Base-by-base conservation (phyloP, 2,113 vertebrate genomes). In the Tympanuchus pallidicinctus region DNA sequence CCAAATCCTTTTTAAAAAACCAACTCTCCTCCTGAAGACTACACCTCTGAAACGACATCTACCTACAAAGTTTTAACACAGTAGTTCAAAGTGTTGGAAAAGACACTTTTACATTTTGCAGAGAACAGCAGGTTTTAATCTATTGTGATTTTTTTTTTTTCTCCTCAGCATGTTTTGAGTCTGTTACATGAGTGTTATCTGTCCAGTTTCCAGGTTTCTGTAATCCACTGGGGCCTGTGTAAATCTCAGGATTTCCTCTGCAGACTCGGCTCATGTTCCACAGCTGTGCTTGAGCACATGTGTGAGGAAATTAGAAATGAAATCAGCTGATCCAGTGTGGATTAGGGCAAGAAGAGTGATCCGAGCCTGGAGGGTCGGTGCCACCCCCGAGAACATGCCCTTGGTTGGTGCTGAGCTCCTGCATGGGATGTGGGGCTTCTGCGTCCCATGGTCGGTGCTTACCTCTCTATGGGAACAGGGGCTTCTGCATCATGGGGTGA, bases 191-290 rank as follows among this genome's bases (percentile, higher is more conserved):
- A 97, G 74, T 90, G 71, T 95, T 97, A 94, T 96, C 94, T 96
- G 96, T 97, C 92, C 95, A 13, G 96, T 94, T 97, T 96, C 95
- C 96, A 94, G 96, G 91, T 88, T 87, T 97, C 96, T 86, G 57
- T 83, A 92, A 94, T 96, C 96, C 96, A 86, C 91, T 16, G 89
- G 97, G 96, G 94, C 95, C 96, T 94, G 81, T 94, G 96, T 95
- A 97, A 97, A 97, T 95, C 96, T 85, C 80, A 95, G 96, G 97
- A 97, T 97, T 97, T 98, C 97, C 97, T 97, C 96, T 77, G 86
- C 93, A 88, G 95, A 95, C 94, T 75, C 67, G 47, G 96, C 97
- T 97, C 96, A 96, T 93, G 80, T 97, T 95, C 94, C 96, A 89
- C 97, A 97, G 97, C 97, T 98, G 97, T 63, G 78, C 85, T 67